Evolutionary conservation across 92 coral and sea anemone species (phyloP), one percentile per base, ranked within the genome.

Genomic region (Metridium senile): DNA sequence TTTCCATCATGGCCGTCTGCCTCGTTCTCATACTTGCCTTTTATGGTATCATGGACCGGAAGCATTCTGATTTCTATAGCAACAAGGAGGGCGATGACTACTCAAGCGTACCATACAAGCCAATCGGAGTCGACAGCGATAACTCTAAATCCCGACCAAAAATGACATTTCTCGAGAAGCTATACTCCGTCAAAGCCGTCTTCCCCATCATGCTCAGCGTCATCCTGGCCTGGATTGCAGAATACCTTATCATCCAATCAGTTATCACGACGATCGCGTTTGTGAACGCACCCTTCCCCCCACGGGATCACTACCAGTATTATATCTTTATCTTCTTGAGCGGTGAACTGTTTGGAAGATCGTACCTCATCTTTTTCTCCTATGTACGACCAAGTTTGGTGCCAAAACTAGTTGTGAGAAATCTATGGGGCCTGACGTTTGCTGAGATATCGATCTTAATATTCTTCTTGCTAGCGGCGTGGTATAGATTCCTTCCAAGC

Each of bases 301-400:
- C 97, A 17, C 80, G 97, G 20, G 97, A 91, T 66, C 97, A 91
- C 74, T 91, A 91, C 75, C 89, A 88, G 76, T 91, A 91, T 56
- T 91, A 91, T 57, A 88, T 91, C 66, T 91, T 91, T 63, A 72
- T 90, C 32, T 91, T 91, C 45, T 79, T 91, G 17, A 87, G 88
- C 28, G 97, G 97, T 0, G 97, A 91, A 34, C 80, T 91, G 16
- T 91, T 91, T 64, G 97, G 97, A 27, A 39, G 97, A 33, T 91
- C 97, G 39, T 91, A 91, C 63, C 70, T 91, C 21, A 81, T 82
- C 23, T 79, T 89, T 23, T 56, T 87, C 59, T 86, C 97, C 20
- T 88, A 83, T 54, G 26, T 88, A 69, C 58, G 72, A 59, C 93
- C 91, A 49, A 74, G 69, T 25, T 59, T 77, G 78, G 84, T 79